These are phyloP conservation scores for Plagiodera versicolora DNA, from an alignment of 2,888 invertebrate species.

Conservation along the genomic window DNA sequence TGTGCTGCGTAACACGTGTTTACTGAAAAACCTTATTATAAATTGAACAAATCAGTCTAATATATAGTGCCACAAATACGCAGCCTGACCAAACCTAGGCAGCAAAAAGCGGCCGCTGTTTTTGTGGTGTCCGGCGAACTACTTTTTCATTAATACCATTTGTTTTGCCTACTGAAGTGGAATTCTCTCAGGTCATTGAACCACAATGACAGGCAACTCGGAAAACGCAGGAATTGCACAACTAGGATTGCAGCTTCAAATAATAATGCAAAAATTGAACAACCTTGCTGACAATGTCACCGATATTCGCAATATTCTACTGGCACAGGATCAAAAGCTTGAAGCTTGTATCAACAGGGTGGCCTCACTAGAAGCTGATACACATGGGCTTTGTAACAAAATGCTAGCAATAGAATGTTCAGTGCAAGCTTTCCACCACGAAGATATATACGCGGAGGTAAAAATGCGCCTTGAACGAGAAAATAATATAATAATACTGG, in stretches of 20 bases:
- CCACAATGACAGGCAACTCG: background rate
- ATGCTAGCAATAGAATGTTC: background rate
- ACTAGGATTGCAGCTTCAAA: background rate
- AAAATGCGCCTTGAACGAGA: background rate
- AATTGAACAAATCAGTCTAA: background rate
- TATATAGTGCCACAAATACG: background rate
- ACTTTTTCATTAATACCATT: background rate
- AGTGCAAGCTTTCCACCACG: background rate
- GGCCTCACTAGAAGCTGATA: background rate
- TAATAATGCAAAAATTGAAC: background rate
- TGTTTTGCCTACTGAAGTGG: background rate
- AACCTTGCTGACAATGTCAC: background rate
- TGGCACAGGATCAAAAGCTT: slow-evolving; percentile 5
- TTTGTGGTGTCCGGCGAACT: background rate
- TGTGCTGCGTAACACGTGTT: background rate
- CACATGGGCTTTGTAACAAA: slow-evolving; percentile 1
- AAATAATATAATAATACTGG: background rate
- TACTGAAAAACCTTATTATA: background rate
- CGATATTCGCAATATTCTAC: background rate
- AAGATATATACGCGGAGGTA: background rate
- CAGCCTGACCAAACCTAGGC: background rate
- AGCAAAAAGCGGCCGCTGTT: background rate
- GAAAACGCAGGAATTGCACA: slow-evolving; percentile 2
- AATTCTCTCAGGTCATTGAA: background rate
- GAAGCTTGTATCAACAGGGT: background rate